Percentiles rank a stretch among this genome's conserved stretches.
Conservation (phyloP, 2,113 vertebrate genomes). For the Zosterops lateralis region DNA sequence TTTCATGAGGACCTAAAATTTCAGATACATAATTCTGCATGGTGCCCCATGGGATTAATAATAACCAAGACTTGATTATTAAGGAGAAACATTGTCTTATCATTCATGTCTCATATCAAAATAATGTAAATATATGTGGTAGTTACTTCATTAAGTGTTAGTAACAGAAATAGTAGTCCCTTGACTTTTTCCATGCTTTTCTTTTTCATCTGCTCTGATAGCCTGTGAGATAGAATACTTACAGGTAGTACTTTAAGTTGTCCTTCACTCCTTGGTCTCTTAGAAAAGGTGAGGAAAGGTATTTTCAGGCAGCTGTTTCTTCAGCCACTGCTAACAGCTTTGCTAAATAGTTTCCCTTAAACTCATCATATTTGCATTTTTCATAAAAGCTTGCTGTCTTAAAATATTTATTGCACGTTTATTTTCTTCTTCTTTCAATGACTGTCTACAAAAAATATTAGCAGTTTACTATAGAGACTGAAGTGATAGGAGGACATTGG, state of each 20-base stretch:
- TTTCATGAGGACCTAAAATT: neutral
- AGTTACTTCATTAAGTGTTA: neutral
- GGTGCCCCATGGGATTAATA: neutral
- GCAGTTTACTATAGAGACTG: neutral
- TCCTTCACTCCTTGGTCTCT: neutral
- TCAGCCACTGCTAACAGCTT: neutral
- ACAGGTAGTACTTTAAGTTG: neutral
- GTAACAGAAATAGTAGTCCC: neutral
- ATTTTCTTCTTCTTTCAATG: neutral
- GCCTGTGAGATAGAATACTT: neutral
- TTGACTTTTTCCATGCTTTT: neutral
- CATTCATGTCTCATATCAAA: neutral
- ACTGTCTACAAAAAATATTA: neutral
- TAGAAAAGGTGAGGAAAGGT: neutral
- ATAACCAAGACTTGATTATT: neutral
- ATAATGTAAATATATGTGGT: neutral
- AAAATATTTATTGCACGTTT: neutral
- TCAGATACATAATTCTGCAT: neutral
- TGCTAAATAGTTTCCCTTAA: neutral
- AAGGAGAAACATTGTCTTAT: neutral
- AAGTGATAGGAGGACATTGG: neutral
- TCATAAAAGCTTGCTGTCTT: neutral
- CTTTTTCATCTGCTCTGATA: neutral
- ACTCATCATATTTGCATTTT: neutral
- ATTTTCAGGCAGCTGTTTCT: neutral